These are phyloP conservation scores for Cariama cristata DNA, from an alignment of 2,113 vertebrate genomes.

Conservation along the genomic window DNA sequence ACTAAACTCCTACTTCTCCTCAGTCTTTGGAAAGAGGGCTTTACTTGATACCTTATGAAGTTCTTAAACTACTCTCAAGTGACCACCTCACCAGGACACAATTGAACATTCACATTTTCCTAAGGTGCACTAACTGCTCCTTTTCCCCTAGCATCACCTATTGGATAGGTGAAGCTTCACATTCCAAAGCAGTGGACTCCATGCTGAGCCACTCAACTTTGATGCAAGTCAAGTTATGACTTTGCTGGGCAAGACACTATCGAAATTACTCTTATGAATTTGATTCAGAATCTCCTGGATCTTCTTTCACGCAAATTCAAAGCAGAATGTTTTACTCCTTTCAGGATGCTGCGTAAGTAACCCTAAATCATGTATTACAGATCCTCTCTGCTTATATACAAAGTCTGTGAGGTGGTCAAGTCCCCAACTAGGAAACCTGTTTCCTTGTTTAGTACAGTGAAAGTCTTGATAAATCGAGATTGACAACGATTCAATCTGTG, in stretches of 20 bases:
- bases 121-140: not conserved
- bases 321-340: not conserved
- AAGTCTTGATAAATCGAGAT: not conserved
- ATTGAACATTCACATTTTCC: not conserved
- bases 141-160: not conserved
- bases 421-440: fast-evolving
- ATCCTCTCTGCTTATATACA: not conserved
- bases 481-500: not conserved
- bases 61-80: not conserved
- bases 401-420: not conserved
- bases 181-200: not conserved
- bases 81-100: not conserved
- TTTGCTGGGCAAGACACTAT: not conserved
- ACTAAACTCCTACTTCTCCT: not conserved
- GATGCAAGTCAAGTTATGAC: not conserved
- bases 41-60: not conserved
- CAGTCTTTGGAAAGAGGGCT: not conserved
- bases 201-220: not conserved
- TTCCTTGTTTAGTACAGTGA: not conserved
- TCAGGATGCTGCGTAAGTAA: not conserved
- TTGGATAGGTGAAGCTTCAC: not conserved
- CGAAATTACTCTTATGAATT: not conserved
- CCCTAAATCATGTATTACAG: not conserved
- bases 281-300: not conserved
- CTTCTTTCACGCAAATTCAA: not conserved